Base-by-base conservation (phyloP, 2,888 invertebrate genomes). In the Aphodius granarius region DNA sequence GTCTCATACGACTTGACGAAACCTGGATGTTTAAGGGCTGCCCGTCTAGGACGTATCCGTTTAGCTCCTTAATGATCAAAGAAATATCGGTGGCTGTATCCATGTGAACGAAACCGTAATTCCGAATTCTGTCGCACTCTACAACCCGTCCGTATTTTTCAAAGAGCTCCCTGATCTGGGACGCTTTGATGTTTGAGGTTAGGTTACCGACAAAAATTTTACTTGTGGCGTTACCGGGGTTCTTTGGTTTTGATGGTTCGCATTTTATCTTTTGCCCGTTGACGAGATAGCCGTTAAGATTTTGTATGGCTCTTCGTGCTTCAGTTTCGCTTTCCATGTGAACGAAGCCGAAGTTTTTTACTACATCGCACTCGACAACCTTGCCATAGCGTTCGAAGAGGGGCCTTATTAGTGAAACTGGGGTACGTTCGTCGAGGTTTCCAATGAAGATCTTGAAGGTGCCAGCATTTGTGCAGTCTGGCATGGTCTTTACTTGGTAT, bases 301-400 rank as follows among this genome's bases (percentile, higher is more conserved):
- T 91, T 88, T 94, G 94, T 87, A 97, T 95, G 81, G 97, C 97
- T 88, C 94, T 94, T 90, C 95, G 94, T 82, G 97, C 97, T 86
- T 94, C 94, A 87, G 95, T 93, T 85, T 96, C 96, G 87, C 94
- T 95, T 90, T 91, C 96, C 97, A 97, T 97, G 89, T 97, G 97
- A 88, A 99, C 97, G 91, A 98, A 98, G 84, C 98, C 98, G 93
- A 97, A 98, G 90, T 98, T 98, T 90, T 97, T 96, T 84, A 98
- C 95, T 86, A 99, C 95, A 90, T 98, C 98, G 90, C 97, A 98
- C 90, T 99, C 98, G 86, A 96, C 94, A 86, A 99, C 98, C 89
- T 94, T 94, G 88, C 98, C 98, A 93, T 95, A 97, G 87, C 97
- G 96, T 89, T 97, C 97, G 91, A 99, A 98, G 82, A 98, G 90